Conservation (phyloP, 2,113 vertebrate genomes). For the Toxotes chatareus region DNA sequence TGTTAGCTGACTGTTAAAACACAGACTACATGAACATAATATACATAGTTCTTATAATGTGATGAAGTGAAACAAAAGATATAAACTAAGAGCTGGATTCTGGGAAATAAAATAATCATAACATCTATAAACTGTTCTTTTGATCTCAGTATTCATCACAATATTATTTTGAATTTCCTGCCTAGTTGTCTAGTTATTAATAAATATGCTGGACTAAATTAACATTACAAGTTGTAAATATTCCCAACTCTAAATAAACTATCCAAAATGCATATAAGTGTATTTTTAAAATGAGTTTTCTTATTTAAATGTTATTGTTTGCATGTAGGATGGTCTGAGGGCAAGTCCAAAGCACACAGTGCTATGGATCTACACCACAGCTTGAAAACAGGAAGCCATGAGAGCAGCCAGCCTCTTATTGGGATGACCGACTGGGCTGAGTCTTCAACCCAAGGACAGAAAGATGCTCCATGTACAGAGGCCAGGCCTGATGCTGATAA, state of each 20-base stretch:
- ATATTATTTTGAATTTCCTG: too few relatives aligned
- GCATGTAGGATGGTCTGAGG: constrained; percentile 30
- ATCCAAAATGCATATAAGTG: not conserved
- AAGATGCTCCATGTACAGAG: not conserved
- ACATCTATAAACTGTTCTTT: too few relatives aligned
- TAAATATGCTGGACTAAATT: too few relatives aligned
- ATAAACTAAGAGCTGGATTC: too few relatives aligned
- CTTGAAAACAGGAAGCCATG: not conserved
- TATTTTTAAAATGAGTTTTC: not conserved
- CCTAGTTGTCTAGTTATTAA: too few relatives aligned
- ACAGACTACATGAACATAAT: too few relatives aligned
- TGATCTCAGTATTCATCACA: too few relatives aligned
- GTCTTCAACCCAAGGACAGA: not conserved
- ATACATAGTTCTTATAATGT: too few relatives aligned
- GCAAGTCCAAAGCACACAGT: not conserved
- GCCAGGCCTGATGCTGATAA: not conserved
- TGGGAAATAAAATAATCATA: too few relatives aligned
- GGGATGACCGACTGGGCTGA: not conserved
- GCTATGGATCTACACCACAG: not conserved
- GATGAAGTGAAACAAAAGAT: too few relatives aligned
- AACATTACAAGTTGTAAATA: not conserved
- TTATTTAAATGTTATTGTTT: constrained; percentile 12
- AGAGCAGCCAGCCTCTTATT: not conserved
- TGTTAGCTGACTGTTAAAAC: too few relatives aligned
- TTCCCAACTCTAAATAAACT: not conserved